A percentile compares a stretch with the other conserved stretches of the same genome.
These are phyloP conservation scores for Cryptus armator DNA, from an alignment of 2,888 invertebrate species.

Conservation along the genomic window DNA sequence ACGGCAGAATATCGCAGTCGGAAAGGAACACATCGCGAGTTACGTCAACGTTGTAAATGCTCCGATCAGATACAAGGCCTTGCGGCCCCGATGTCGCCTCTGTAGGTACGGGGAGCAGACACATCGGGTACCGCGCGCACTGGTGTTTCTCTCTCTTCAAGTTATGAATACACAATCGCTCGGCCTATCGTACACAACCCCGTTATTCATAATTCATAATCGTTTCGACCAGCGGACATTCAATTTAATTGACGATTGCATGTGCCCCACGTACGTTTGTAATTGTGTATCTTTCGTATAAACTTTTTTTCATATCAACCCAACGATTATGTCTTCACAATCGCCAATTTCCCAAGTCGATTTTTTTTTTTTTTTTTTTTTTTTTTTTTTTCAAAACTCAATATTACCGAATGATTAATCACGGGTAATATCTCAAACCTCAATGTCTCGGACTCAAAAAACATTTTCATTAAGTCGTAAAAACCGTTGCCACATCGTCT, in stretches of 20 bases:
- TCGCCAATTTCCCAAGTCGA: conserved; percentile 53
- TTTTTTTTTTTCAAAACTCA: too few species aligned
- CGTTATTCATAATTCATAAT: conserved; percentile 81
- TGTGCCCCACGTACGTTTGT: conserved; percentile 59
- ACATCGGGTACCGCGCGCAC: background rate
- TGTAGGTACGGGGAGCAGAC: background rate
- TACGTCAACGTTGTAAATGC: conserved; percentile 15
- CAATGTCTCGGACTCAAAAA: too few species aligned
- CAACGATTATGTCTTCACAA: conserved; percentile 25
- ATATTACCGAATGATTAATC: too few species aligned
- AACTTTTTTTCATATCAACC: conserved; percentile 23
- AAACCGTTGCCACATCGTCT: too few species aligned
- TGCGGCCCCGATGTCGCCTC: background rate
- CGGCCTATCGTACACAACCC: conserved; percentile 52
- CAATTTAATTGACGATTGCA: conserved; percentile 78
- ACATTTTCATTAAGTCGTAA: too few species aligned
- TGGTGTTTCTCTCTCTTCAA: conserved; percentile 1
- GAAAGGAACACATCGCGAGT: background rate
- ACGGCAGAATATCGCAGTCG: background rate
- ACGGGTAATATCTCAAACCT: too few species aligned
- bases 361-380: too few species aligned
- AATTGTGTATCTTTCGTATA: conserved; percentile 8
- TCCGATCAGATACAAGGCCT: conserved; percentile 23
- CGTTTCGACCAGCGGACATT: conserved; percentile 75
- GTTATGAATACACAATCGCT: conserved; percentile 22